A percentile compares a stretch with the other conserved stretches of the same genome.
Conservation (phyloP, 1,140 invertebrate species). For the Drosophila nigrodunni region DNA sequence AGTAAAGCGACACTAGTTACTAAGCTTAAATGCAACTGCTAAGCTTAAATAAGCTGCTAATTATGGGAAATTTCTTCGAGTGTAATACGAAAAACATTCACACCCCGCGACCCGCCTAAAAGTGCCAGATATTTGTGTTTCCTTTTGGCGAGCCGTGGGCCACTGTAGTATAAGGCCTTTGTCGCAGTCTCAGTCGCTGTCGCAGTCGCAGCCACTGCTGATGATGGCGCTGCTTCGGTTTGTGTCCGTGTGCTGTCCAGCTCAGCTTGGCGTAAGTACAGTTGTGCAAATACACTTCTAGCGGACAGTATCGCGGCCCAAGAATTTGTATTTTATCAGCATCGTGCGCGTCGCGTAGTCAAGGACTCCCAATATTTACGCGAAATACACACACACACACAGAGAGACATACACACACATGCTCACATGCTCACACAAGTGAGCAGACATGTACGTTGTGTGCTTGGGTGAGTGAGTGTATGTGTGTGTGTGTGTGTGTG, state of each 20-base stretch:
- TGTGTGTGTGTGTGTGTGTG: slow-evolving; percentile 65
- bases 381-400: slow-evolving; percentile 66
- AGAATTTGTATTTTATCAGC: slow-evolving; percentile 84
- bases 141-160: slow-evolving; percentile 67
- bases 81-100: slow-evolving; percentile 51
- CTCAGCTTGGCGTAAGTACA: slow-evolving; percentile 77
- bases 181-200: slow-evolving; percentile 39
- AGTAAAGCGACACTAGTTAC: too few relatives aligned
- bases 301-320: slow-evolving; percentile 78
- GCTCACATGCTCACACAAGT: slow-evolving; percentile 18
- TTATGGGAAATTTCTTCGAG: slow-evolving; percentile 18
- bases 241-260: slow-evolving; percentile 68
- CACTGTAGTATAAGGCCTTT: slow-evolving; percentile 59
- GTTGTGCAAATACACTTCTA: slow-evolving; percentile 81
- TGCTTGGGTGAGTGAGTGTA: slow-evolving; percentile 37
- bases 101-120: slow-evolving; percentile 54
- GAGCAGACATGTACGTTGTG: slow-evolving; percentile 22
- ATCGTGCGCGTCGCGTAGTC: slow-evolving; percentile 82
- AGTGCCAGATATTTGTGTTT: slow-evolving; percentile 70
- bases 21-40: too few relatives aligned
- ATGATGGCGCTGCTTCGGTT: slow-evolving; percentile 38
- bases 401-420: not conserved
- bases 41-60: not conserved
- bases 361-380: slow-evolving; percentile 84
- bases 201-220: slow-evolving; percentile 21